Percentiles rank a stretch among this genome's conserved stretches.
phyloP scores from a whole-genome alignment of 2,113 vertebrate species.

The Epinephelus moara region DNA sequence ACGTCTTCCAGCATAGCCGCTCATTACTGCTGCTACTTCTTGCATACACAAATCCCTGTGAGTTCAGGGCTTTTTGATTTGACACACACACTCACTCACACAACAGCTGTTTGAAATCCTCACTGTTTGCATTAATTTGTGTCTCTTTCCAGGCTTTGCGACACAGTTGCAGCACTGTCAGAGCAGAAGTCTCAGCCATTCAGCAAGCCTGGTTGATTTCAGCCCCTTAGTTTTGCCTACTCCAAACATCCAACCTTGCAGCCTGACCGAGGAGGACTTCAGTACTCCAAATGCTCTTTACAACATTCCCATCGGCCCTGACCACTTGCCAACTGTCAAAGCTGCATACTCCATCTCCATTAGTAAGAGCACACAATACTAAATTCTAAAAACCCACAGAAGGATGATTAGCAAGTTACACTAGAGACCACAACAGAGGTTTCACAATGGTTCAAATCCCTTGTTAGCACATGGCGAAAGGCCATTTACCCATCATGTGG shows the following conservation, averaged over 20 bases:
- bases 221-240: slow-evolving; percentile 67
- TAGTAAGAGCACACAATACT: slow-evolving; percentile 83
- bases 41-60: slow-evolving; percentile 88
- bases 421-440: neutral
- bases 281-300: slow-evolving; percentile 80
- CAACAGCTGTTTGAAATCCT: neutral
- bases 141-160: slow-evolving; percentile 39
- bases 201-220: slow-evolving; percentile 82
- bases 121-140: neutral
- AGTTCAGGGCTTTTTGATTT: slow-evolving; percentile 51
- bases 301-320: slow-evolving; percentile 83
- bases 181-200: slow-evolving; percentile 30
- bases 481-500: no score
- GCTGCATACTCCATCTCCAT: slow-evolving; percentile 89
- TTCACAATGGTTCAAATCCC: neutral
- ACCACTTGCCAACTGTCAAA: slow-evolving; percentile 84
- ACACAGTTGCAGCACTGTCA: slow-evolving; percentile 39
- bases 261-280: slow-evolving; percentile 88
- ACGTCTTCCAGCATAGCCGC: slow-evolving; percentile 89
- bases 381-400: neutral
- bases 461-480: no score
- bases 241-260: slow-evolving; percentile 77
- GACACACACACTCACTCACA: slow-evolving; percentile 18
- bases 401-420: no score
- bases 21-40: slow-evolving; percentile 89